Conservation (phyloP, 1,140 invertebrate species). For the Lutraria rhynchaena region DNA sequence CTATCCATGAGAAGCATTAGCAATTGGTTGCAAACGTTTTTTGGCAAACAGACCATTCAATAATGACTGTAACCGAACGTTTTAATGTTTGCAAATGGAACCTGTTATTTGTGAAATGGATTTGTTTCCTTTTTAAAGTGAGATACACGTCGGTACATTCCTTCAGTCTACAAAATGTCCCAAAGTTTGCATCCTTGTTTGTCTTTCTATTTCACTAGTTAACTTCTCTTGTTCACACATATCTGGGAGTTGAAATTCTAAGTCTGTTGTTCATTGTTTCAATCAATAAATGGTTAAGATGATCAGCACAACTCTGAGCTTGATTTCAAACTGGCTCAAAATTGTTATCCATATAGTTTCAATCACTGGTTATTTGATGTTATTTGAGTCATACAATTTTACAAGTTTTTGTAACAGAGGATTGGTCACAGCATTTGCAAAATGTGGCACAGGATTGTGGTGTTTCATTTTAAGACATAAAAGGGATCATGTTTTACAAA, state of each 20-base stretch:
- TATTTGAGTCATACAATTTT: slow-evolving; percentile 25
- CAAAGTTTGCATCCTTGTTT: slow-evolving; percentile 30
- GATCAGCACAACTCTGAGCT: neutral
- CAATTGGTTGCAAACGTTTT: too few relatives aligned
- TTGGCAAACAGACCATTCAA: too few relatives aligned
- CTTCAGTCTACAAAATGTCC: too few relatives aligned
- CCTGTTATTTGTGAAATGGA: too few relatives aligned
- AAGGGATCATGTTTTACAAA: slow-evolving; percentile 51
- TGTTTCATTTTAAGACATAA: slow-evolving; percentile 20
- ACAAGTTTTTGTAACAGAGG: slow-evolving; percentile 14
- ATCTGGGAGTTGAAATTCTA: neutral
- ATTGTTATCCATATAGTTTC: slow-evolving; percentile 33
- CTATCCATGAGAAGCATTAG: too few relatives aligned
- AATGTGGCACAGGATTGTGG: too few relatives aligned
- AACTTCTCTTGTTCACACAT: neutral
- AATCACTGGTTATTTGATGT: slow-evolving; percentile 24
- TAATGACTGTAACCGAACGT: too few relatives aligned
- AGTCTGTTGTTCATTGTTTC: neutral
- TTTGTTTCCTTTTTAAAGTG: too few relatives aligned
- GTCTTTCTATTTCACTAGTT: slow-evolving; percentile 25
- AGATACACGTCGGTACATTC: too few relatives aligned
- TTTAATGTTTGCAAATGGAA: too few relatives aligned
- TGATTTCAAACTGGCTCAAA: slow-evolving; percentile 33
- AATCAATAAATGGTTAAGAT: slow-evolving; percentile 16
- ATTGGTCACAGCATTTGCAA: slow-evolving; percentile 8